A percentile compares a stretch with the other conserved stretches of the same genome.
These are phyloP conservation scores for Agrochola macilenta DNA, from an alignment of 2,888 invertebrate genomes.

Conservation along the genomic window DNA sequence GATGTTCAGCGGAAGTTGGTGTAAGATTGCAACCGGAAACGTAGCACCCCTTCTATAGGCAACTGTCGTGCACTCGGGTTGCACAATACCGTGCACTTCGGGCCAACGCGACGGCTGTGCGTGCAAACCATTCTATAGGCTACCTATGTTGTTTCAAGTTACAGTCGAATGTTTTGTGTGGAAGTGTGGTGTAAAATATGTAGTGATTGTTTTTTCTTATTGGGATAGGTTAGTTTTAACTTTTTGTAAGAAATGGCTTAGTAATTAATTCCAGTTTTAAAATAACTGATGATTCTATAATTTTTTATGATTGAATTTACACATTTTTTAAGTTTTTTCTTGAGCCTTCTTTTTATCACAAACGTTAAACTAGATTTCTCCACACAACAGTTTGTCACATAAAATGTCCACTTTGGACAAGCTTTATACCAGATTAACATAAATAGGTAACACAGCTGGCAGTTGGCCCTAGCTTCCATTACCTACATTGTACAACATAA, in stretches of 20 bases:
- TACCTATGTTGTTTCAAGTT: conserved; percentile 9
- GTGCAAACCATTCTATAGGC: conserved; percentile 6
- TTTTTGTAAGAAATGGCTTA: background rate
- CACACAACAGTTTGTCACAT: background rate
- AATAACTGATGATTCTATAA: background rate
- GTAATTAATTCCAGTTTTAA: background rate
- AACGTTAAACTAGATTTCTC: background rate
- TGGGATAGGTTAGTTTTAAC: background rate
- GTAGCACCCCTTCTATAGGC: conserved; percentile 79
- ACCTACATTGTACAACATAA: conserved; percentile 20
- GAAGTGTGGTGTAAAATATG: background rate
- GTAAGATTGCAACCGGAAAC: conserved; percentile 86
- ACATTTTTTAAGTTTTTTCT: background rate
- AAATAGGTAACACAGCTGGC: background rate
- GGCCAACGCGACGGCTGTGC: conserved; percentile 26
- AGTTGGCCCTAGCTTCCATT: conserved; percentile 17
- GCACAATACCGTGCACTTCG: conserved; percentile 70
- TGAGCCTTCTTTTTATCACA: background rate
- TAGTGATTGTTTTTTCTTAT: background rate
- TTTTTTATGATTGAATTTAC: background rate
- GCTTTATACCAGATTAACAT: background rate
- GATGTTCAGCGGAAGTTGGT: conserved; percentile 82
- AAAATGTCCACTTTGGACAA: background rate
- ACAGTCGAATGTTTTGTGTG: background rate
- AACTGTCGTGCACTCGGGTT: conserved; percentile 71